These are phyloP conservation scores for Parauchenoglanis punctatus DNA, from an alignment of 2,797 vertebrate species.

Conservation along the genomic window DNA sequence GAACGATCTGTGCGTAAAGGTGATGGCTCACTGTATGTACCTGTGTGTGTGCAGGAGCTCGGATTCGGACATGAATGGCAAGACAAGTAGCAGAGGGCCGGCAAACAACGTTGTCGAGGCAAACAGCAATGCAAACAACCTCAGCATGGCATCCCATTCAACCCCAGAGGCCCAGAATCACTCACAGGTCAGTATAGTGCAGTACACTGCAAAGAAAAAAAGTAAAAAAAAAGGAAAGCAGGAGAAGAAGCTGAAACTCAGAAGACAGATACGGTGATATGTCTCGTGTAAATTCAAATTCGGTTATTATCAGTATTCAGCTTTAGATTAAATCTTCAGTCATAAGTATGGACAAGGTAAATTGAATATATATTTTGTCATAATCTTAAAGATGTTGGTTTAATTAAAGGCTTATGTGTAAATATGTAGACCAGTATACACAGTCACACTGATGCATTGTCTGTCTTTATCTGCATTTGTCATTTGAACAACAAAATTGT, in stretches of 20 bases:
- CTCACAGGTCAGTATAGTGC: slow-evolving; percentile 76
- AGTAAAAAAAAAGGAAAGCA: background rate
- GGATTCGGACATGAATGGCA: slow-evolving; percentile 86
- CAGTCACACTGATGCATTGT: background rate
- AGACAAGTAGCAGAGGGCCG: slow-evolving; percentile 74
- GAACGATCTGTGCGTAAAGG: slow-evolving; percentile 14
- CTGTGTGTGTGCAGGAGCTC: slow-evolving; percentile 65
- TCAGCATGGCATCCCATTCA: slow-evolving; percentile 83
- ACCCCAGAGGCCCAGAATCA: slow-evolving; percentile 76
- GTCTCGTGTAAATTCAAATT: background rate
- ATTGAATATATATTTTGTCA: background rate
- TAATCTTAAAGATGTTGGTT: background rate
- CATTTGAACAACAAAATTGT: background rate
- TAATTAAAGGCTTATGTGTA: background rate
- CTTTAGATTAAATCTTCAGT: background rate
- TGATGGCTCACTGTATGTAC: slow-evolving; percentile 45
- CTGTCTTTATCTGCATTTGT: background rate
- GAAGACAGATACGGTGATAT: background rate
- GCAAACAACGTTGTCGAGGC: slow-evolving; percentile 69
- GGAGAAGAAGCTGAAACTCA: background rate
- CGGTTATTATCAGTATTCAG: background rate
- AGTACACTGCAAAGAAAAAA: background rate
- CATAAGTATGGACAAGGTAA: background rate
- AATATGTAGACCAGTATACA: background rate
- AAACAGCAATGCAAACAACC: slow-evolving; percentile 75